Conservation (phyloP, 2,888 invertebrate genomes). For the Epinotia ramella region DNA sequence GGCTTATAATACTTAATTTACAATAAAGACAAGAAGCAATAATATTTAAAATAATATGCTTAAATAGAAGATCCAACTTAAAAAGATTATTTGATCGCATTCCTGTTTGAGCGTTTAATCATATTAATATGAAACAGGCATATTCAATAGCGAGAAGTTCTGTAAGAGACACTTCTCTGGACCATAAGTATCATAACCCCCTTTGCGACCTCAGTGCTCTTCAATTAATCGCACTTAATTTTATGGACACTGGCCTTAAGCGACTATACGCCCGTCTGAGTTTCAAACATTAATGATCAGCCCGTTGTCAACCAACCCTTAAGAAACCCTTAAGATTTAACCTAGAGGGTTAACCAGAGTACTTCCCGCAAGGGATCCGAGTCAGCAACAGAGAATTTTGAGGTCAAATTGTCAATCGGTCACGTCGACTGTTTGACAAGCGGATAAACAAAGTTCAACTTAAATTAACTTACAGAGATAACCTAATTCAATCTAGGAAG, state of each 20-base stretch:
- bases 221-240: constrained; percentile 37
- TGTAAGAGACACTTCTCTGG: not conserved
- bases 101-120: not conserved
- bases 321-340: constrained; percentile 32
- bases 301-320: constrained; percentile 27
- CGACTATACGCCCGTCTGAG: constrained; percentile 34
- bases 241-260: constrained; percentile 17
- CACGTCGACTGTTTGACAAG: constrained; percentile 10
- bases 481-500: constrained; percentile 30
- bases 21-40: too few relatives aligned
- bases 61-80: too few relatives aligned
- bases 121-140: not conserved
- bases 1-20: too few relatives aligned
- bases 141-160: not conserved
- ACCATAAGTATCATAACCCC: not conserved
- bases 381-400: constrained; percentile 30
- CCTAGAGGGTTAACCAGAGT: constrained; percentile 19
- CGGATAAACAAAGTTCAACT: constrained; percentile 23
- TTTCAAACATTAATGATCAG: constrained; percentile 40
- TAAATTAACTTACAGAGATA: constrained; percentile 3
- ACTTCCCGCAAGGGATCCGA: constrained; percentile 16
- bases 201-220: not conserved
- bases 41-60: not conserved
- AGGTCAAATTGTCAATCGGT: constrained; percentile 27
- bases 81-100: too few relatives aligned